phyloP scores from a whole-genome alignment of 2,888 invertebrate species.

The Neuroscelio doddi region DNA sequence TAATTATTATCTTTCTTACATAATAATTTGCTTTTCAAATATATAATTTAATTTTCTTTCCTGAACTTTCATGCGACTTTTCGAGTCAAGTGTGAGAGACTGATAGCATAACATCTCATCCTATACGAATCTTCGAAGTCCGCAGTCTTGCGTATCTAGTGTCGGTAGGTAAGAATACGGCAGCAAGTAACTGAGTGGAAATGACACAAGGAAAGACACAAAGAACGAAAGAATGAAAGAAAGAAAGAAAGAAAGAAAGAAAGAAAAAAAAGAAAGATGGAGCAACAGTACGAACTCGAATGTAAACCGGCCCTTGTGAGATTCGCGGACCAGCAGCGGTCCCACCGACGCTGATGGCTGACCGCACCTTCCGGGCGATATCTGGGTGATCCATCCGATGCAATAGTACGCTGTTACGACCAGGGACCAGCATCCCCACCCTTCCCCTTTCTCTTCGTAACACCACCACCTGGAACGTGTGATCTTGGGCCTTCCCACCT shows the following conservation, averaged over 20 bases:
- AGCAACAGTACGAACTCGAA: conserved; percentile 62
- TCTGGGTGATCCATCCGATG: conserved; percentile 56
- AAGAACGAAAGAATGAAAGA: conserved; percentile 56
- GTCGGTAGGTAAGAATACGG: conserved; percentile 45
- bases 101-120: conserved; percentile 58
- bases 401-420: conserved; percentile 22
- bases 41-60: no score
- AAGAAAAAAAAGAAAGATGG: conserved; percentile 58
- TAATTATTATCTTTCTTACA: no score
- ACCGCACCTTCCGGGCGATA: conserved; percentile 70
- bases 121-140: conserved; percentile 50
- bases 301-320: conserved; percentile 72
- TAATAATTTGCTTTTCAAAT: no score
- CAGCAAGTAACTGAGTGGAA: conserved; percentile 35
- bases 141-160: conserved; percentile 61
- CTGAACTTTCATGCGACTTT: not conserved
- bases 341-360: conserved; percentile 69
- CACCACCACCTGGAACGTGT: not conserved
- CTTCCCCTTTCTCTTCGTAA: conserved; percentile 8
- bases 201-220: conserved; percentile 51
- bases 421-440: conserved; percentile 44
- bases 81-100: conserved; percentile 23
- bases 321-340: conserved; percentile 67
- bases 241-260: conserved; percentile 55
- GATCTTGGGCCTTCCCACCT: conserved; percentile 50